These are phyloP conservation scores for Neosilurus mollespiculum DNA, from an alignment of 2,797 vertebrate genomes.

Conservation along the genomic window DNA sequence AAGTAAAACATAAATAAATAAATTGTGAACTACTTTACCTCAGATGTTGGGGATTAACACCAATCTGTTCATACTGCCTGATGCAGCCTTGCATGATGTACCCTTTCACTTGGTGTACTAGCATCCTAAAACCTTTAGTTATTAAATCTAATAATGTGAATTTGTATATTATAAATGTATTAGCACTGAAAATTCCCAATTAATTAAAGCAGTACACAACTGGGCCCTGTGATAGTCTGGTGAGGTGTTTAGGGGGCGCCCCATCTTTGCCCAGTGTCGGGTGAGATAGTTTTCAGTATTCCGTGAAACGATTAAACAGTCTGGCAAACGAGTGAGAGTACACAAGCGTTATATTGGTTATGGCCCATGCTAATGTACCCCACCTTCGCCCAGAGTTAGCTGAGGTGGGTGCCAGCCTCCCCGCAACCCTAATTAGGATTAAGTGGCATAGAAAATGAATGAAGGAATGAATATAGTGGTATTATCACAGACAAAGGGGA, in stretches of 20 bases:
- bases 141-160: not conserved
- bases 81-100: not conserved
- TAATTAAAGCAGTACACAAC: not conserved
- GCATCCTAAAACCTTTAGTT: not conserved
- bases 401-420: too few relatives aligned
- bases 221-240: too few relatives aligned
- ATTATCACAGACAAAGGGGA: not conserved
- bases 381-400: too few relatives aligned
- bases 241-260: too few relatives aligned
- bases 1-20: not conserved
- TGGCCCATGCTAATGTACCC: too few relatives aligned
- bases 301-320: too few relatives aligned
- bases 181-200: not conserved
- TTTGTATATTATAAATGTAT: not conserved
- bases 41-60: not conserved
- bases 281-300: too few relatives aligned
- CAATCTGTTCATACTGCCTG: not conserved
- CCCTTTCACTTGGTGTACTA: not conserved
- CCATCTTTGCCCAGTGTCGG: too few relatives aligned
- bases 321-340: too few relatives aligned
- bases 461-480: not conserved
- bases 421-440: too few relatives aligned
- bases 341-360: too few relatives aligned
- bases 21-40: not conserved
- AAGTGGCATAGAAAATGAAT: too few relatives aligned